Percentiles rank a stretch among this genome's conserved stretches.
phyloP scores from a whole-genome alignment of 2,113 vertebrate genomes.

The Marmota flaviventris region DNA sequence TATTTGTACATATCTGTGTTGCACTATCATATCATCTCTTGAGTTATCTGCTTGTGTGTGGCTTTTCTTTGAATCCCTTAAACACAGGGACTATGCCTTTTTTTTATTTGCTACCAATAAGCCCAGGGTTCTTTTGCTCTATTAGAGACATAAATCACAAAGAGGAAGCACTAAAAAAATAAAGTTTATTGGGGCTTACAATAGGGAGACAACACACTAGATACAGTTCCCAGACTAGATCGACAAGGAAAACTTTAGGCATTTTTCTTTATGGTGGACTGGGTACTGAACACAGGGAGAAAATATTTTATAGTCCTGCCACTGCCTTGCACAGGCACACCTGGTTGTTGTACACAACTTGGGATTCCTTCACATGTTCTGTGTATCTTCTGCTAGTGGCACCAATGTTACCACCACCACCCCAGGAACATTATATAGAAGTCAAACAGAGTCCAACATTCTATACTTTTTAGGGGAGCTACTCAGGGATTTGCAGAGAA shows the following conservation, averaged over 20 bases:
- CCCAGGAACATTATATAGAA: too few relatives aligned
- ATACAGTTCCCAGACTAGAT: too few relatives aligned
- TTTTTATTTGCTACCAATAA: neutral
- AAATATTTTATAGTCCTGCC: neutral
- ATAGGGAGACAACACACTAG: too few relatives aligned
- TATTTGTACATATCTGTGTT: slow-evolving; percentile 9
- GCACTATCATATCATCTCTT: neutral
- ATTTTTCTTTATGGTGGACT: too few relatives aligned
- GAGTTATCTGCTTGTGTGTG: neutral
- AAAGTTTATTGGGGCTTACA: too few relatives aligned
- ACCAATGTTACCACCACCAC: neutral
- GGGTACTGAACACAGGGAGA: neutral
- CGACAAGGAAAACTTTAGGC: neutral
- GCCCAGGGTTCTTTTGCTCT: neutral
- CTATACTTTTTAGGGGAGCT: neutral
- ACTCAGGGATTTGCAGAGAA: neutral
- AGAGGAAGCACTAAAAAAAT: neutral
- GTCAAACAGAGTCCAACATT: neutral
- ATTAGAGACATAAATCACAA: neutral
- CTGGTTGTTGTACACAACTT: neutral
- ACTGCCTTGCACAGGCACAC: neutral
- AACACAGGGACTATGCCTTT: neutral
- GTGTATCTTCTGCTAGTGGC: neutral
- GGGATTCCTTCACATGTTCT: neutral
- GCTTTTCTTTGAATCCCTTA: neutral